Conservation (phyloP, 2,113 vertebrate species). For the Pterocles gutturalis region DNA sequence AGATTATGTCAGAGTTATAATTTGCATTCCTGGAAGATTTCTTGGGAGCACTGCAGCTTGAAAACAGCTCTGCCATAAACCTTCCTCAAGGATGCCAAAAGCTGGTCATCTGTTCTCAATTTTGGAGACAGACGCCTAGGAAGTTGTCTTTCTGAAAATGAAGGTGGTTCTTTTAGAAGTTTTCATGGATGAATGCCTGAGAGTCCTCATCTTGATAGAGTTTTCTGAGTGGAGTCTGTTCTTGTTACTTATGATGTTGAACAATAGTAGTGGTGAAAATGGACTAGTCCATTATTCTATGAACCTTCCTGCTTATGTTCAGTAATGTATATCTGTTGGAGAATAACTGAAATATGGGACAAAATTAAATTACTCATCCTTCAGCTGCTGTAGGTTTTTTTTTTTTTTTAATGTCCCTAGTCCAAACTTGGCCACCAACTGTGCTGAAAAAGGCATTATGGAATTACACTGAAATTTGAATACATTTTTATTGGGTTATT, state of each 20-base stretch:
- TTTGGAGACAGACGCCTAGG: background rate
- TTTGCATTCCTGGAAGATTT: background rate
- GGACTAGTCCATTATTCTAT: background rate
- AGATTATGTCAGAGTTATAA: background rate
- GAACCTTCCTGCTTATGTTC: background rate
- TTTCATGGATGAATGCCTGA: background rate
- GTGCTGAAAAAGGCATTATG: background rate
- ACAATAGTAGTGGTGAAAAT: background rate
- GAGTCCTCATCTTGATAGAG: background rate
- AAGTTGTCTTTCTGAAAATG: background rate
- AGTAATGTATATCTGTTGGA: background rate
- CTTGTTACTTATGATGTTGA: background rate
- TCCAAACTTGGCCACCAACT: background rate
- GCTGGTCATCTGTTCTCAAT: background rate
- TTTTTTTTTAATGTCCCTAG: background rate
- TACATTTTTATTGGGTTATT: background rate
- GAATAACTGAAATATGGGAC: background rate
- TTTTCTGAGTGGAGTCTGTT: background rate
- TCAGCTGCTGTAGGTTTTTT: background rate
- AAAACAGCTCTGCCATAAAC: background rate
- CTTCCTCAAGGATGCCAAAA: background rate
- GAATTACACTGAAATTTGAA: background rate
- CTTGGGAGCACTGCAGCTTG: background rate
- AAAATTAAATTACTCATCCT: background rate
- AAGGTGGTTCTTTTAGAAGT: background rate